Evolutionary conservation across 2,797 vertebrate species (phyloP), one percentile per base, ranked within the genome.

Genomic region (Anguilla marmorata): DNA sequence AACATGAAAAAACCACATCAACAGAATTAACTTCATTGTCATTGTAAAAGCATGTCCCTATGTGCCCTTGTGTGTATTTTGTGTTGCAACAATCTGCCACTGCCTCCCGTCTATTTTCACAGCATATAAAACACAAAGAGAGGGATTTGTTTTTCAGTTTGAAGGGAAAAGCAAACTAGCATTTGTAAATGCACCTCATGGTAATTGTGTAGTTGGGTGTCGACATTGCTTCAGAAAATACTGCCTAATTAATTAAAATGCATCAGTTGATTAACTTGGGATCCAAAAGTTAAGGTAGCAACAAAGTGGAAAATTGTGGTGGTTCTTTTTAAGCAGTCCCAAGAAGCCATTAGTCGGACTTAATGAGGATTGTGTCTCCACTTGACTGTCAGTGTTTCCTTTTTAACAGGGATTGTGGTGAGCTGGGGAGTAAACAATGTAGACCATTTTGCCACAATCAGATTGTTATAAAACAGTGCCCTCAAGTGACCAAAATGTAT

Each of bases 401-500:
- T 74, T 30, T 27, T 37, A 37, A 50, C 14, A 30, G 37, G 72
- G 11, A 76, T 76, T 37, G 1, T 37, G 72, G 30, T 76, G 21
- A 76, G 16, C 30, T 76, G 72, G 37, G 14, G 16, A 83, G 33
- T 60, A 87, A 72, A 87, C 60, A 24, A 24, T 3, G 45, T 16
- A 50, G 33, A 52, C 27, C 33, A 27, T 24, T 7, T 7, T 80
- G 66, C 45, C 16, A n/a, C 4, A 16, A 54, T 27, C 16, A 45
- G 37, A 48, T 30, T 52, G 30, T 33, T 11, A 33, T 14, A 8
- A 86, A 52, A n/a, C 37, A 50, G 52, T 24, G 33, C n/a, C 87
- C 84, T 86, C 87, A n/a, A 45, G 69, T 88, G 87, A 50, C 9
- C 24, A 63, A 27, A 79, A 60, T 30, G 3, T 11, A 45, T 4